Base-by-base conservation (phyloP, 1,140 invertebrate species). In the Conopomorpha cramerella region DNA sequence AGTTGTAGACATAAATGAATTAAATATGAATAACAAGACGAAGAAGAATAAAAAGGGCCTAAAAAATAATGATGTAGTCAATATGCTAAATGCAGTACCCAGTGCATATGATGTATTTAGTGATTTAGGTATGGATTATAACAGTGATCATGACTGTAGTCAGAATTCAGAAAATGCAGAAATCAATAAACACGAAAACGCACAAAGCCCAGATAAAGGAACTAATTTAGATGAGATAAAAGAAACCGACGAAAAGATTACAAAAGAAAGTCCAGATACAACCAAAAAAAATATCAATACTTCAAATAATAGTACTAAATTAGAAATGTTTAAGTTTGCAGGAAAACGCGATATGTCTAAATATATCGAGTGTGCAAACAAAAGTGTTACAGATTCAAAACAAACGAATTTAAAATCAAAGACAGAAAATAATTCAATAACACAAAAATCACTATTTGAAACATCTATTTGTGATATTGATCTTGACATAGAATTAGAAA, bases 21-120 rank as follows among this genome's bases (percentile, higher is more conserved):
- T 58, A 48, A 36, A 4, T 8, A 31, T 55, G 16, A 38, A 45
- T 34, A 45, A 34, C 30, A 55, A 50, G 49, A 52, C 44, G 36
- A 39, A 37, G 30, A 55, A 4, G 4, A 10, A 10, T 23, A 47
- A 38, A 49, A 37, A 11, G 8, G 3, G 12, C 51, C 41, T 33
- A 60, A 49, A 37, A 14, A 36, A 41, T 6, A 17, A 34, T 45
- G 41, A 14, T 15, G 15, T 29, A 30, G 11, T 10, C 3, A 45
- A 25, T 36, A 46, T 62, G 12, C 47, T 78, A 16, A 64, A 74
- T 39, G 60, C 45, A 27, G 51, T 78, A 12, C 74, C 71, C 3
- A 76, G 71, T 64, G 74, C 74, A 7, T 66, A 76, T 51, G 71
- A 76, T 55, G 44, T 56, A 27, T 77, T 63, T 39, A 47, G 46